Evolutionary conservation across 2,797 vertebrate genomes (phyloP).

Genomic region (Takifugu rubripes): DNA sequence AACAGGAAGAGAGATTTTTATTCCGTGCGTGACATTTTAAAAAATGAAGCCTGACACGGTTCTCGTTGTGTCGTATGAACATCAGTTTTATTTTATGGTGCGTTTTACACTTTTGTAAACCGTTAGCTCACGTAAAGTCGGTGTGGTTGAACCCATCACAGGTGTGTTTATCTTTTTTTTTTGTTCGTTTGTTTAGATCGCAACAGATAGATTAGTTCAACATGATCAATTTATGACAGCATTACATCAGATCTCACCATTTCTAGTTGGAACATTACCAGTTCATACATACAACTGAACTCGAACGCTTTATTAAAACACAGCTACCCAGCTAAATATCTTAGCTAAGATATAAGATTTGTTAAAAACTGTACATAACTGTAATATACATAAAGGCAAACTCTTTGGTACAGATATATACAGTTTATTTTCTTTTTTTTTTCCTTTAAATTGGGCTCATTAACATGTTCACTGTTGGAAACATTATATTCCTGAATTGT

Average conservation of each 20-base stretch:
- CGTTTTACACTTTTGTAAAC: conserved; percentile 46
- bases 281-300: conserved; percentile 56
- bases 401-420: conserved; percentile 84
- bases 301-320: conserved; percentile 78
- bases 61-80: conserved; percentile 41
- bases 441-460: conserved; percentile 53
- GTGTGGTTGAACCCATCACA: conserved; percentile 38
- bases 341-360: conserved; percentile 80
- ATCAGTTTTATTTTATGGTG: conserved; percentile 68
- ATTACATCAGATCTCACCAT: conserved; percentile 47
- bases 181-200: conserved; percentile 21
- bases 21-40: conserved; percentile 3
- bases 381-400: conserved; percentile 84
- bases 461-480: conserved; percentile 51
- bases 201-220: conserved; percentile 44
- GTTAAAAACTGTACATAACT: conserved; percentile 85
- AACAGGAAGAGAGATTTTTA: too few relatives aligned
- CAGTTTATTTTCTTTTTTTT: conserved; percentile 64
- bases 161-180: conserved; percentile 22
- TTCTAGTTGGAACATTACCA: conserved; percentile 56
- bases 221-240: conserved; percentile 49
- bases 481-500: conserved; percentile 63
- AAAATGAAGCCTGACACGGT: conserved; percentile 22
- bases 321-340: conserved; percentile 76
- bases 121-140: conserved; percentile 47